Base-by-base conservation (phyloP, 1,140 invertebrate species). In the Aphelenchoides avenae region DNA sequence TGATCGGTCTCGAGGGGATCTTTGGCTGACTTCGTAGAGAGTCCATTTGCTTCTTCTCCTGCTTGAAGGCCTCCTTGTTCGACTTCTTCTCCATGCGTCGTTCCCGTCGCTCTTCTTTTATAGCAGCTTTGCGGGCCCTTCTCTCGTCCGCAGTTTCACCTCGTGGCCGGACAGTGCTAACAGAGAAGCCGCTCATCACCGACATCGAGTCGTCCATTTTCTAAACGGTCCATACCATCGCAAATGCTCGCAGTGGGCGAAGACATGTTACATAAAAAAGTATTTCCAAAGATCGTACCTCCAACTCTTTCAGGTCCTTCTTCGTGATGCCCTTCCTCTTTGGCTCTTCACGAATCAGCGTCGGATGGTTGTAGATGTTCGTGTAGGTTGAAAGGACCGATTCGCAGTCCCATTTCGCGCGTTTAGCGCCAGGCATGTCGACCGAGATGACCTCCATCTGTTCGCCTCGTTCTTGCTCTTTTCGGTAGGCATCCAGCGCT, bases 391-490 rank as follows among this genome's bases (percentile, higher is more conserved):
- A 70, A 11, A 71, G 77, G 72, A 95, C 88, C 54, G 87, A 89
- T 80, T 94, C 87, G 78, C 91, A 94, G 80, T 96, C 91, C 88
- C 88, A 94, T 77, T 85, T 86, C 77, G 57, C 50, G 33, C 52
- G 46, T 53, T 77, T 76, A 46, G 53, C 49, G 57, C 13, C 52
- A 57, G 13, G n/a, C n/a, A n/a, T n/a, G n/a, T n/a, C n/a, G n/a
- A 67, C 59, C 6, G 44, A 27, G 36, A 67, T 79, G 5, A 85
- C 81, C 61, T 84, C 81, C 48, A 86, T 68, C 86, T 83, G 34
- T 57, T 37, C 36, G 83, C 79, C 5, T 86, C 81, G 59, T 84
- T 81, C 79, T 29, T 83, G 80, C 15, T 85, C 65, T 51, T 86
- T 83, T 29, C 43, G 33, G 11, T 60, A 22, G 22, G 22, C 27